phyloP scores from a whole-genome alignment of 2,113 vertebrate genomes.

The Numenius arquata region DNA sequence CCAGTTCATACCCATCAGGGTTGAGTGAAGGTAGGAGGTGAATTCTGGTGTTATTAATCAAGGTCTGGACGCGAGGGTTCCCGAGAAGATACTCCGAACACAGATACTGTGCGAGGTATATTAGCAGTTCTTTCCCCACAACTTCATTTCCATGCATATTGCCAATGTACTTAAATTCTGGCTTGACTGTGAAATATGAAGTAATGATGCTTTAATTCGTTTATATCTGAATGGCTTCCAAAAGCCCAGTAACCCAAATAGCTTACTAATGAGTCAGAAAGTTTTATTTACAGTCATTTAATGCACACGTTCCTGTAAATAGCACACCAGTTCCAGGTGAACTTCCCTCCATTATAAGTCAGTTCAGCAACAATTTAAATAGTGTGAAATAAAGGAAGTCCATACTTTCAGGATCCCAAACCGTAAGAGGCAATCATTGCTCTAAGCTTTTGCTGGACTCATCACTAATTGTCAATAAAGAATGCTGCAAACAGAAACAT shows the following conservation, averaged over 20 bases:
- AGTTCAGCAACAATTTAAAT: background rate
- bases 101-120: slow-evolving; percentile 91
- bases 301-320: background rate
- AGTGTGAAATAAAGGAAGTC: background rate
- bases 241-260: background rate
- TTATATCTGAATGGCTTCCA: background rate
- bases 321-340: background rate
- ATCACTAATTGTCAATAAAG: background rate
- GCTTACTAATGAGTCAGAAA: background rate
- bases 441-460: background rate
- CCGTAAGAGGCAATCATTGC: background rate
- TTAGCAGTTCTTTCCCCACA: slow-evolving; percentile 87
- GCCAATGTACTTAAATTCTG: slow-evolving; percentile 91
- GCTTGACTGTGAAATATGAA: slow-evolving; percentile 83
- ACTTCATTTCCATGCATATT: slow-evolving; percentile 99
- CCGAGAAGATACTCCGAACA: slow-evolving; percentile 91
- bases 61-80: slow-evolving; percentile 83
- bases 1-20: slow-evolving; percentile 94
- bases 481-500: background rate
- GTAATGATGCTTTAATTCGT: background rate
- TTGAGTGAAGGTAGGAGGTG: slow-evolving; percentile 97
- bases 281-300: background rate
- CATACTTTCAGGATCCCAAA: background rate
- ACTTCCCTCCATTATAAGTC: background rate
- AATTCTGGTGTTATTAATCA: slow-evolving; percentile 92